These are phyloP conservation scores for Drosophila chauvacae DNA, from an alignment of 1,140 invertebrate genomes.

Conservation along the genomic window DNA sequence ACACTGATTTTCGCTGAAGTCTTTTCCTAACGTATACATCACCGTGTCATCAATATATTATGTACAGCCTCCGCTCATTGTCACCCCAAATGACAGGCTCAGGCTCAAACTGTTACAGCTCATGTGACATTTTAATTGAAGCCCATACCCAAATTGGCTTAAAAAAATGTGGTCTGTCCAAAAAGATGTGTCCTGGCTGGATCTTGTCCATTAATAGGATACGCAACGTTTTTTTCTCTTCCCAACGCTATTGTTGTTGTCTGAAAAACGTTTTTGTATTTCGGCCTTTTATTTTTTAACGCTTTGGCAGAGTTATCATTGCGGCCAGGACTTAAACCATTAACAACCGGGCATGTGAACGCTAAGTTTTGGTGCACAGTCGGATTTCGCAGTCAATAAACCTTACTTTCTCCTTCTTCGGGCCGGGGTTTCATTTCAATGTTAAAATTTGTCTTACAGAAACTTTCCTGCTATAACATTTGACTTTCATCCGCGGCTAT, in stretches of 20 bases:
- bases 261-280: conserved; percentile 26
- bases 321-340: conserved; percentile 60
- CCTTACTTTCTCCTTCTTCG: not conserved
- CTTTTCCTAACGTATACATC: not conserved
- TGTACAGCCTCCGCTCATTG: not conserved
- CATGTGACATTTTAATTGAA: conserved; percentile 67
- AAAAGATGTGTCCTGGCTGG: not conserved
- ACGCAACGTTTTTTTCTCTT: conserved; percentile 34
- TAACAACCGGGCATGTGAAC: conserved; percentile 10
- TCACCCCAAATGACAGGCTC: conserved; percentile 23
- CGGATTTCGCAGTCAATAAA: not conserved
- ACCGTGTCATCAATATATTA: conserved; percentile 22
- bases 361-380: no score
- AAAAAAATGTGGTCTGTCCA: conserved; percentile 33
- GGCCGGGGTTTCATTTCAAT: no score
- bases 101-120: conserved; percentile 49
- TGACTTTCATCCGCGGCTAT: no score
- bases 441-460: no score
- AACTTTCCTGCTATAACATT: no score
- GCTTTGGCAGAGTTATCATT: conserved; percentile 46
- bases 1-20: not conserved
- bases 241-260: conserved; percentile 12
- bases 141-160: conserved; percentile 44
- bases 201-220: conserved; percentile 41
- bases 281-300: conserved; percentile 10